Conservation (phyloP, 1,140 invertebrate species). For the Procambarus virginalis region DNA sequence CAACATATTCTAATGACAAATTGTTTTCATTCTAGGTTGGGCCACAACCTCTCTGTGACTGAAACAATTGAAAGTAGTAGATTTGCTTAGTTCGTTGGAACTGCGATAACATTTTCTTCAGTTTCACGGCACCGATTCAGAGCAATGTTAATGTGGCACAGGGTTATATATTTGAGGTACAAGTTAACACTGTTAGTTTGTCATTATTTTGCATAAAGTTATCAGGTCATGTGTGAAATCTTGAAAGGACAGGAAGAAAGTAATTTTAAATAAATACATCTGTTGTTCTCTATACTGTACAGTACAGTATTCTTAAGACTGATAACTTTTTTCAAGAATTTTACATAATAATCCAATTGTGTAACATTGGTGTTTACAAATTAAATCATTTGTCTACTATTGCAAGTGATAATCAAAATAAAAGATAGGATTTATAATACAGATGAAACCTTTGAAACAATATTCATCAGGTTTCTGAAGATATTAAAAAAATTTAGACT, state of each 20-base stretch:
- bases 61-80: constrained; percentile 37
- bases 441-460: too few relatives aligned
- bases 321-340: too few relatives aligned
- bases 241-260: not conserved
- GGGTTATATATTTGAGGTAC: not conserved
- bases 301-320: too few relatives aligned
- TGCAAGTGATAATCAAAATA: too few relatives aligned
- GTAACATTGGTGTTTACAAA: too few relatives aligned
- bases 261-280: not conserved
- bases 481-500: too few relatives aligned
- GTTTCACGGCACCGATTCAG: not conserved
- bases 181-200: not conserved
- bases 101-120: not conserved
- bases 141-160: not conserved
- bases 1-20: not conserved
- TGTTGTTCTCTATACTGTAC: too few relatives aligned
- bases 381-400: too few relatives aligned
- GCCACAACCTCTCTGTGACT: constrained; percentile 34
- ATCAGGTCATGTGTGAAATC: not conserved
- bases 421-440: too few relatives aligned
- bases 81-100: constrained; percentile 19
- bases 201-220: not conserved
- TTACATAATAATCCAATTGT: too few relatives aligned
- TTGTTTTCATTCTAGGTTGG: constrained; percentile 31
- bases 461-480: too few relatives aligned